A percentile compares a stretch with the other conserved stretches of the same genome.
Conservation (phyloP, 2,888 invertebrate species). For the Drosophila cognata region DNA sequence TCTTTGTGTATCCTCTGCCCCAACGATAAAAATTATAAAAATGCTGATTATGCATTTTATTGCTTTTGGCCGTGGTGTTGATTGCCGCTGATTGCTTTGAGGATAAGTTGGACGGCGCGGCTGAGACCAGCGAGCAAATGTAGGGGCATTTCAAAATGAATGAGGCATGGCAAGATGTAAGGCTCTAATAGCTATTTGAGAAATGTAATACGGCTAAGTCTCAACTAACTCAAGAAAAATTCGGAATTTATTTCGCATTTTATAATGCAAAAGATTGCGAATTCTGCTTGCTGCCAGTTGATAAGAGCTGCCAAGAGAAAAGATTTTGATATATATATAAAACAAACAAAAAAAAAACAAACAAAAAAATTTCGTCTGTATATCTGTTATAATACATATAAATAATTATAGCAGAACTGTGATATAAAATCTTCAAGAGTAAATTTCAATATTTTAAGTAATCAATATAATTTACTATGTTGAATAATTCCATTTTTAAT, state of each 20-base stretch:
- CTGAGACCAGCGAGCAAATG: not conserved
- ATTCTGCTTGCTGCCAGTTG: constrained; percentile 8
- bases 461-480: not conserved
- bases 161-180: constrained; percentile 7
- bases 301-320: not conserved
- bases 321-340: not conserved
- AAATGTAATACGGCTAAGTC: constrained; percentile 21
- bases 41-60: constrained; percentile 79
- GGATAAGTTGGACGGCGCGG: constrained; percentile 1
- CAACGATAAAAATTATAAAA: constrained; percentile 67
- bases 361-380: not conserved
- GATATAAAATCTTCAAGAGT: not conserved
- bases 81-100: constrained; percentile 73
- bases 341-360: not conserved
- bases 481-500: not conserved
- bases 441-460: not conserved
- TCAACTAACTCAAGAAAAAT: not conserved
- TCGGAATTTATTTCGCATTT: constrained; percentile 17
- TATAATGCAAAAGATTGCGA: constrained; percentile 11
- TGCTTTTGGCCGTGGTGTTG: constrained; percentile 70
- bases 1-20: constrained; percentile 67
- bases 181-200: constrained; percentile 15
- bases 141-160: constrained; percentile 6
- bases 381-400: not conserved
- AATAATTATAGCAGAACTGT: not conserved